phyloP scores from a whole-genome alignment of 2,797 vertebrate genomes.

The Sebastes diaconus region DNA sequence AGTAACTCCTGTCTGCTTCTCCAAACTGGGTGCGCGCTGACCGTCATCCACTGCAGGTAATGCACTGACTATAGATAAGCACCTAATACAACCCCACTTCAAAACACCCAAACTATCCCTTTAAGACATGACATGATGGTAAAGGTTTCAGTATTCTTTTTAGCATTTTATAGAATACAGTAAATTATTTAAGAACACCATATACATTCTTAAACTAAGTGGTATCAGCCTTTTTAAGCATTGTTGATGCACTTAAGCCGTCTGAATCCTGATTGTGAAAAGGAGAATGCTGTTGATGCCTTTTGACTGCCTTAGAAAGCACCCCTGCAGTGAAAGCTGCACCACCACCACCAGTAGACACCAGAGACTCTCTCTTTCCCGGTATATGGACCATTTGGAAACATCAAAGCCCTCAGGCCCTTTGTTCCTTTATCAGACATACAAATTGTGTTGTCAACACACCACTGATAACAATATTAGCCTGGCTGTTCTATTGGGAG shows the following conservation, averaged over 20 bases:
- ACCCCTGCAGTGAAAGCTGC: conserved; percentile 57
- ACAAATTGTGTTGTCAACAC: conserved; percentile 73
- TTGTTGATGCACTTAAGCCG: not conserved
- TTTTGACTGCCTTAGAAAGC: conserved; percentile 51
- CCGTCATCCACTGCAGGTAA: too few species aligned
- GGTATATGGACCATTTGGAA: conserved; percentile 67
- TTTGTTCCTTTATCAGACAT: conserved; percentile 76
- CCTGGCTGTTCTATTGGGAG: conserved; percentile 22
- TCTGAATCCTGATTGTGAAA: conserved; percentile 21
- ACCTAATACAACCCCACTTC: too few species aligned
- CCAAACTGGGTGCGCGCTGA: too few species aligned
- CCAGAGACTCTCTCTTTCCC: conserved; percentile 36
- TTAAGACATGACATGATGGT: too few species aligned
- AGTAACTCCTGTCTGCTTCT: too few species aligned
- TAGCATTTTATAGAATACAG: not conserved
- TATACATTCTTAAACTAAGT: not conserved
- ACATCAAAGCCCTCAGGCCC: conserved; percentile 71
- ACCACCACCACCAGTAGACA: conserved; percentile 5
- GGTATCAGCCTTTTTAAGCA: not conserved
- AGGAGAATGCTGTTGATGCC: conserved; percentile 22
- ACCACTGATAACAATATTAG: conserved; percentile 70
- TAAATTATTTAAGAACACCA: not conserved
- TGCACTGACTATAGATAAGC: too few species aligned
- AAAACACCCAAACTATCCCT: too few species aligned
- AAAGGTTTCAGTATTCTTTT: not conserved